Base-by-base conservation (phyloP, 64 coral and sea anemone species). In the Actinia equina region DNA sequence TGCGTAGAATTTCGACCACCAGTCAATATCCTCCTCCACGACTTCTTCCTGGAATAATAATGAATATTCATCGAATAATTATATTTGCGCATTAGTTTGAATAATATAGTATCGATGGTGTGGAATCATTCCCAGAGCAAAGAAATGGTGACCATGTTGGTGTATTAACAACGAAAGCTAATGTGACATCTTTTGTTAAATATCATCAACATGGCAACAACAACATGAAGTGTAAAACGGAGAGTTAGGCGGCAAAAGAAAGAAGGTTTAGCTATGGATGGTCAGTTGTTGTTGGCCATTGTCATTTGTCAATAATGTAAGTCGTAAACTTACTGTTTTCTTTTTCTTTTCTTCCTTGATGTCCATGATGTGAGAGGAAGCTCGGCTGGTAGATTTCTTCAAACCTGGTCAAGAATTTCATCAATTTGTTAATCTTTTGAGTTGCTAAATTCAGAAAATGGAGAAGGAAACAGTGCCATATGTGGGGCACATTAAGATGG, bases 1-100 rank as follows among this genome's bases (percentile, higher is more conserved):
- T 30, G 97, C 93, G 52, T 93, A 90, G 52, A 92, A 99, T 67
- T 99, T 99, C 16, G 97, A 99, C 97, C 97, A 99, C 97, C 97
- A 99, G 74, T 99, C 97, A 22, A 99, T 93, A 62, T 99, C 97
- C 88, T 93, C 97, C 70, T 99, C 97, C 10, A 87, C 84, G 44
- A 95, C 88, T 17, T 99, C 93, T 83, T 99, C 78, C 78, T 81
- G 13, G 78, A 81, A 81, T 20, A 13, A 74, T 5, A 74, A 15
- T 30, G 37, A 9, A 65, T 65, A 65, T 6, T 65, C 25, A 23
- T 22, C 23, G 5, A 23, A 23, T 65, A 7, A 4, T 65, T 65
- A 20, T 1, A 65, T 65, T 65, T 8, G 55, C 46, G 4, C 46
- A 49, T 49, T 49, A 1, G 46, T 6, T 49, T 2, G 46, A 49